These are phyloP conservation scores for Acanthaster planci DNA, from an alignment of 35 echinoderm and acorn worm species.

Conservation along the genomic window DNA sequence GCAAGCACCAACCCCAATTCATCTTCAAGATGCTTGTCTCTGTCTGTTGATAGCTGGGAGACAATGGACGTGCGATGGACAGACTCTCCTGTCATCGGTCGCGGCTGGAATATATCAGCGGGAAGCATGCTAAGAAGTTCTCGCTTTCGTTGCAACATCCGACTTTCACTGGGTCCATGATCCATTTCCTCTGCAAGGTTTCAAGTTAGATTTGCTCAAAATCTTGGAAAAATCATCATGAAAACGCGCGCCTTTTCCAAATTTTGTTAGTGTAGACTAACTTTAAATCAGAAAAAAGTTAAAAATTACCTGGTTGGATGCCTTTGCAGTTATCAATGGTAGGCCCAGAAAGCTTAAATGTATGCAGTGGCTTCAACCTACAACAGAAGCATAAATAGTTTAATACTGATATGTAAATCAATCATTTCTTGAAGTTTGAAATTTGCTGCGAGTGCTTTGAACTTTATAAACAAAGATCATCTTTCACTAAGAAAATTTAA, in stretches of 20 bases:
- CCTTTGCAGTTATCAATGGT: slow-evolving; percentile 69
- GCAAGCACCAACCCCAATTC: background rate
- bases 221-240: background rate
- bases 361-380: slow-evolving; percentile 87
- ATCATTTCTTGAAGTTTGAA: too few relatives aligned
- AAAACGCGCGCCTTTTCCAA: too few relatives aligned
- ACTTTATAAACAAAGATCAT: too few relatives aligned
- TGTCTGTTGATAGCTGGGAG: slow-evolving; percentile 56
- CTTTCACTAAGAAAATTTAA: too few relatives aligned
- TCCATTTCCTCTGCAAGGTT: slow-evolving; percentile 46
- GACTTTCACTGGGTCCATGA: slow-evolving; percentile 66
- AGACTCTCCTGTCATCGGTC: slow-evolving; percentile 70
- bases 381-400: background rate
- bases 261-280: background rate
- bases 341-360: slow-evolving; percentile 81
- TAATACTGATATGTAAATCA: too few relatives aligned
- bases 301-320: slow-evolving; percentile 64
- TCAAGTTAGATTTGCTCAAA: background rate
- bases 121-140: slow-evolving; percentile 82
- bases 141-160: slow-evolving; percentile 74
- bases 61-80: slow-evolving; percentile 83
- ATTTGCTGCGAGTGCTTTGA: too few relatives aligned
- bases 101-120: slow-evolving; percentile 67
- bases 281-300: too few relatives aligned
- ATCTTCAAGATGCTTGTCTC: slow-evolving; percentile 21